These are phyloP conservation scores for Paramormyrops hopkinsi DNA, from an alignment of 2,797 vertebrate species.

Conservation along the genomic window DNA sequence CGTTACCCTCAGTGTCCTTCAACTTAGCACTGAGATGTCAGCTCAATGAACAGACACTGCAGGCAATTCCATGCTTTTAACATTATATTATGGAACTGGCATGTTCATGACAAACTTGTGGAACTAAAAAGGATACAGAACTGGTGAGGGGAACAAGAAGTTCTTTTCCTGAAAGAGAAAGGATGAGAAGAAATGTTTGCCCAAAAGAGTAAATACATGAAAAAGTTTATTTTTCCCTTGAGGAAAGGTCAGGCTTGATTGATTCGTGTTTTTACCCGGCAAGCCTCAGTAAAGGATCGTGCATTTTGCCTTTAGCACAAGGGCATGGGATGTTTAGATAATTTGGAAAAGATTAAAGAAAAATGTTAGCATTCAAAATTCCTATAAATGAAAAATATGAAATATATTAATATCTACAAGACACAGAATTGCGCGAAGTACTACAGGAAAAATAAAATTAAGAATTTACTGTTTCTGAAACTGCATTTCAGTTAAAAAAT, in stretches of 20 bases:
- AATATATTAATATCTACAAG: not conserved
- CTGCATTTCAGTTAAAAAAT: not conserved
- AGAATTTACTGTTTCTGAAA: not conserved
- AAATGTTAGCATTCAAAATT: not conserved
- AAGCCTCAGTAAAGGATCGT: not conserved
- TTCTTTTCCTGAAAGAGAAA: slow-evolving; percentile 74
- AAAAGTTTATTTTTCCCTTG: not conserved
- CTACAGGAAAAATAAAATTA: not conserved
- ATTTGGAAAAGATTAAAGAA: not conserved
- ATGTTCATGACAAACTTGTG: not conserved
- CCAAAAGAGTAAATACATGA: not conserved
- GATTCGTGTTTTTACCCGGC: not conserved
- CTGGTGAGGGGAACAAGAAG: slow-evolving; percentile 87
- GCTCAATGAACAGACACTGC: not conserved
- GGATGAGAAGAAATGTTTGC: not conserved
- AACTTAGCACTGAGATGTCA: not conserved
- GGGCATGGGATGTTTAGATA: not conserved
- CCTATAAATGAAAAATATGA: not conserved
- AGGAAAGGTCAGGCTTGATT: not conserved
- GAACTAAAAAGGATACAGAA: slow-evolving; percentile 79
- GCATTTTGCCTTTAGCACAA: not conserved
- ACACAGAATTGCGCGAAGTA: not conserved
- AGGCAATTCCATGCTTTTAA: not conserved
- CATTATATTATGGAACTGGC: not conserved
- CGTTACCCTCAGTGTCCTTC: not conserved